Percentiles rank a stretch among this genome's conserved stretches.
Conservation (phyloP, 2,888 invertebrate genomes). For the Arctia plantaginis region DNA sequence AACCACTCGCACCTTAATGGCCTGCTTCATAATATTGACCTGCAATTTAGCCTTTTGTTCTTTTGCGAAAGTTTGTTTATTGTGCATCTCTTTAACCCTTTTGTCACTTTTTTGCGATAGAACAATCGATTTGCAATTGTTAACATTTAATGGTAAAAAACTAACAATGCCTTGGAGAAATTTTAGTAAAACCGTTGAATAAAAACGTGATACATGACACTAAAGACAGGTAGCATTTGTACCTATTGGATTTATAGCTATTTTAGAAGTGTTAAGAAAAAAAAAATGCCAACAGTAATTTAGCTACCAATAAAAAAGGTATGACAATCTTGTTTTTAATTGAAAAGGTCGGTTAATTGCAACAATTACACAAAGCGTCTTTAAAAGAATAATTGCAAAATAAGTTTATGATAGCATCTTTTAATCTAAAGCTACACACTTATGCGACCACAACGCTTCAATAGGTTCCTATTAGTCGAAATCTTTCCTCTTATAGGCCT, state of each 20-base stretch:
- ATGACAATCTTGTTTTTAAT: constrained; percentile 33
- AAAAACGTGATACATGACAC: constrained; percentile 54
- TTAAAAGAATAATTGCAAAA: constrained; percentile 81
- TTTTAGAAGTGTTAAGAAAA: constrained; percentile 8
- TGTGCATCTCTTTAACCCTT: constrained; percentile 74
- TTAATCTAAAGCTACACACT: constrained; percentile 56
- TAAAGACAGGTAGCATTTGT: constrained; percentile 55
- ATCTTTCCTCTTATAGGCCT: not conserved
- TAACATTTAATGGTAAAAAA: constrained; percentile 32
- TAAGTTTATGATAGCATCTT: constrained; percentile 68
- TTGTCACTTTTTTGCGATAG: constrained; percentile 62
- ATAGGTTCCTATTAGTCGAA: not conserved
- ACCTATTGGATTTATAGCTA: constrained; percentile 20
- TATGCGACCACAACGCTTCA: constrained; percentile 46
- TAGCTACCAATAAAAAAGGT: constrained; percentile 24
- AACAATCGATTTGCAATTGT: constrained; percentile 46
- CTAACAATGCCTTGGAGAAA: constrained; percentile 23
- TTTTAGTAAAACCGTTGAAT: constrained; percentile 33
- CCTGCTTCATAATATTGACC: constrained; percentile 61
- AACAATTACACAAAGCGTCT: constrained; percentile 74
- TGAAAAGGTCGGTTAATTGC: constrained; percentile 57
- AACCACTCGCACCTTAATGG: constrained; percentile 66
- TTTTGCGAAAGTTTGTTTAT: constrained; percentile 74
- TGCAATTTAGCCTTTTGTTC: constrained; percentile 68
- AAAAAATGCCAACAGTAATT: constrained; percentile 26